Evolutionary conservation across 2,797 vertebrate genomes (phyloP).

Genomic region (Gallinago nigripennis): DNA sequence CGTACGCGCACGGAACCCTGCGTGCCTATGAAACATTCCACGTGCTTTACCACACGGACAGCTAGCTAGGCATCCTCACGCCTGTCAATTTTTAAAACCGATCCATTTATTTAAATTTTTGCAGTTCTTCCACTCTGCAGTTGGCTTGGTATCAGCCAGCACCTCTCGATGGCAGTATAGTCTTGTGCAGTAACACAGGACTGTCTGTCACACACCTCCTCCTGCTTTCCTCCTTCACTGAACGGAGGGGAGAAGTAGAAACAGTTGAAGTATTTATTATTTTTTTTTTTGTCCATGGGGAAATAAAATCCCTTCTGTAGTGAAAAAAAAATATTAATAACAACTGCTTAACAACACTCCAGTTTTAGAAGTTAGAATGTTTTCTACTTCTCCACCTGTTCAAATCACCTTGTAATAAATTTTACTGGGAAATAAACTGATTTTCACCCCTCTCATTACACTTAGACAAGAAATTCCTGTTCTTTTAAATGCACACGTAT

Average conservation of each 20-base stretch:
- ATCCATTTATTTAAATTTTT: background rate
- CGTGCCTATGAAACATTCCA: background rate
- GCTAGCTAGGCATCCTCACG: background rate
- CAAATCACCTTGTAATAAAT: background rate
- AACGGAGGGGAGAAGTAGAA: background rate
- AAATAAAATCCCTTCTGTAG: background rate
- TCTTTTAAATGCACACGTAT: background rate
- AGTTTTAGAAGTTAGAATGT: background rate
- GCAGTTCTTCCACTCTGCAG: background rate
- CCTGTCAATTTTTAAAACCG: background rate
- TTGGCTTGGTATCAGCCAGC: conserved; percentile 45
- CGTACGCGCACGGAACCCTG: background rate
- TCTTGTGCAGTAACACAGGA: conserved; percentile 36
- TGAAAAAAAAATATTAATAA: background rate
- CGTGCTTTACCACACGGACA: background rate
- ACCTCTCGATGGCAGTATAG: conserved; percentile 75
- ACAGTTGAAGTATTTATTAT: background rate
- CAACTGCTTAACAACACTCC: background rate
- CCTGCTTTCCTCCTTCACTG: background rate
- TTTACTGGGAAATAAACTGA: background rate
- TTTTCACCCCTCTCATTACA: background rate
- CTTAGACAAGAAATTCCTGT: background rate
- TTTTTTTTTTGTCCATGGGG: background rate
- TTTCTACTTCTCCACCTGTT: background rate
- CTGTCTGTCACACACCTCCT: background rate